Conservation (phyloP, 37 sponge, comb jelly and placozoan species). For the Mnemiopsis leidyi region DNA sequence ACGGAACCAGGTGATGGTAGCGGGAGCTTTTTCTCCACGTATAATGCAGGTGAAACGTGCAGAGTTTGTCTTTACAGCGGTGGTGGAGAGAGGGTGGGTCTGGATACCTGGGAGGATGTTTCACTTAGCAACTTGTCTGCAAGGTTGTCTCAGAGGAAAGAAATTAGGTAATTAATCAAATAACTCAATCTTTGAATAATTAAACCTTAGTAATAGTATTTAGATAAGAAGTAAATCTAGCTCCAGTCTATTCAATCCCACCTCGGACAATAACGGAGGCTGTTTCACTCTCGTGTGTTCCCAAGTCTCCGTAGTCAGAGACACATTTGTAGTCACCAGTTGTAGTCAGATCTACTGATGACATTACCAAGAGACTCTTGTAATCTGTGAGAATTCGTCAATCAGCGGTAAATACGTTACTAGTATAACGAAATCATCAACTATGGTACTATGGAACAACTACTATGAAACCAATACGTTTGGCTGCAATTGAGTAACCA, state of each 20-base stretch:
- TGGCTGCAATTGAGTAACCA: no score
- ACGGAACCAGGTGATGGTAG: slow-evolving; percentile 50
- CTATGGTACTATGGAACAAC: no score
- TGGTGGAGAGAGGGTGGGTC: slow-evolving; percentile 6
- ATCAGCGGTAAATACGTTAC: no score
- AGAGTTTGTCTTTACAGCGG: slow-evolving; percentile 42
- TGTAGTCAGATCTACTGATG: not conserved
- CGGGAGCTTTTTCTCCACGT: slow-evolving; percentile 29
- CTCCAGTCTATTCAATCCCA: no score
- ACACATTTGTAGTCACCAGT: slow-evolving; percentile 21
- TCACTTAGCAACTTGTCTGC: no score
- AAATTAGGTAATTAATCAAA: no score
- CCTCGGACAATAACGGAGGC: slow-evolving; percentile 20
- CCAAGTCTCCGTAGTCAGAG: slow-evolving; percentile 6
- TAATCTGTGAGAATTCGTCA: slow-evolving; percentile 19
- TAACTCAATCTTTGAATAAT: no score
- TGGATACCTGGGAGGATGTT: slow-evolving; percentile 3
- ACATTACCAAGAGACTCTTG: slow-evolving; percentile 26
- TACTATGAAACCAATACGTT: no score
- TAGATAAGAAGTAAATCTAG: no score
- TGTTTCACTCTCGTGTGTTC: not conserved
- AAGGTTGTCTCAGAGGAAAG: no score
- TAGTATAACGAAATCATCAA: no score
- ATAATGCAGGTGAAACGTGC: slow-evolving; percentile 34
- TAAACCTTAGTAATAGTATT: no score